Evolutionary conservation across 2,113 vertebrate genomes (phyloP), one percentile per base, ranked within the genome.

Genomic region (Sorex araneus): DNA sequence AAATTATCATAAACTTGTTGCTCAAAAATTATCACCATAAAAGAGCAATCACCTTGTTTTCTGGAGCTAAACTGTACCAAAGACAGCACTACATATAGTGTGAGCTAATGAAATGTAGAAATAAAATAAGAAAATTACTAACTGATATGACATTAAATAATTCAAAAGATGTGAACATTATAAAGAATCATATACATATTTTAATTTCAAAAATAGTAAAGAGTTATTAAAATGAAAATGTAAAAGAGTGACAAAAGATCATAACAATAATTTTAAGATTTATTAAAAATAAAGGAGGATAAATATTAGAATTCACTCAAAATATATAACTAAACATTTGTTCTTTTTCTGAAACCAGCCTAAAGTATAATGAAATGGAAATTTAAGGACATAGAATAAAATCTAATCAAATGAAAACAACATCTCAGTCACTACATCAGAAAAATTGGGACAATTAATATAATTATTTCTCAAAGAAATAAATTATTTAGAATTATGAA

Each of bases 181-280:
- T 8, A 82, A 40, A 90, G 45, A 87, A 82, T 16, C 27, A 73
- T 36, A 2, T 1, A n/a, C 3, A 67, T 18, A 27, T 10, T 8
- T 70, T 89, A 63, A 78, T 73, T 43, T 50, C 64, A 77, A 47
- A 34, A 92, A 88, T 1, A 76, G 2, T 12, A 54, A 50, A 89
- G 9, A 67, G 3, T 1, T 11, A 43, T 32, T 93, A 67, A 85
- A 67, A n/a, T 80, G 40, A 92, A 91, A 93, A 70, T 36, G 13
- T 12, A 77, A 66, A 54, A 79, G 3, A 76, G 76, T 45, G 45
- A 16, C 23, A 60, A 63, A 75, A 73, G 57, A 1, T 60, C 3
- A 73, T 3, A 78, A 57, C 2, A 45, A 43, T 83, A 5, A 54
- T 23, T 74, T 78, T 4, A 74, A 28, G 13, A n/a, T 16, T 94